These are phyloP conservation scores for Drosophila neocordata DNA, from an alignment of 1,140 invertebrate genomes.

Conservation along the genomic window DNA sequence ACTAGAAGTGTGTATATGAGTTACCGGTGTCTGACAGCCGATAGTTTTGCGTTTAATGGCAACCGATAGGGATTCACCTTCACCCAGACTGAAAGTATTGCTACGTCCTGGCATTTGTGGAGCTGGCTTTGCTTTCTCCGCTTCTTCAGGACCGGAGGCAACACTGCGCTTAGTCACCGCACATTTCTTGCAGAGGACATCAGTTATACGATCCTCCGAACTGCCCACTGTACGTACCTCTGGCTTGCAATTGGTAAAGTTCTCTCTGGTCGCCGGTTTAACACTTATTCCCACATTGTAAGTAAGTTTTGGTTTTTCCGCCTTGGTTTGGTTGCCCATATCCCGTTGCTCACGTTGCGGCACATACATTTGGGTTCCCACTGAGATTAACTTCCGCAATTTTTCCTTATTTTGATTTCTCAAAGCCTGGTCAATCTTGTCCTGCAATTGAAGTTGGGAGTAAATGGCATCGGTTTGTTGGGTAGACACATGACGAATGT, in stretches of 20 bases:
- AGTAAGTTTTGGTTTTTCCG: constrained; percentile 64
- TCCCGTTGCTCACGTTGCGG: constrained; percentile 64
- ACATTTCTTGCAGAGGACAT: constrained; percentile 84
- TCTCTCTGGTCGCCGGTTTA: constrained; percentile 72
- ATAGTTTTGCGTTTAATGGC: constrained; percentile 59
- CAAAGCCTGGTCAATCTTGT: constrained; percentile 53
- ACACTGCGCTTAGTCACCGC: constrained; percentile 81
- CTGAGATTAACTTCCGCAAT: constrained; percentile 78
- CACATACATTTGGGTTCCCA: constrained; percentile 78
- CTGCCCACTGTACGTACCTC: constrained; percentile 82
- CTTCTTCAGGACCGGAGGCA: constrained; percentile 78
- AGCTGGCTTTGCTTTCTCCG: constrained; percentile 45
- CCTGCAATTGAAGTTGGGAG: constrained; percentile 62
- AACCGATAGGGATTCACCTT: constrained; percentile 47
- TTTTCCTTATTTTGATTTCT: constrained; percentile 47
- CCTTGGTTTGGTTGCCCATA: constrained; percentile 60
- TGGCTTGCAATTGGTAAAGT: constrained; percentile 78
- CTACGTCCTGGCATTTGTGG: constrained; percentile 65
- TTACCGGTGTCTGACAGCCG: constrained; percentile 58
- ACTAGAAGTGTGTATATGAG: constrained; percentile 37
- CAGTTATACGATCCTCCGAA: constrained; percentile 83
- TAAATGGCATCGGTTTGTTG: constrained; percentile 56
- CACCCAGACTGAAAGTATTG: constrained; percentile 77
- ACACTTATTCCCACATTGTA: constrained; percentile 52
- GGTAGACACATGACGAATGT: constrained; percentile 49